A percentile compares a stretch with the other conserved stretches of the same genome.
Conservation (phyloP, 2,888 invertebrate genomes). For the Limnephilus auricula region DNA sequence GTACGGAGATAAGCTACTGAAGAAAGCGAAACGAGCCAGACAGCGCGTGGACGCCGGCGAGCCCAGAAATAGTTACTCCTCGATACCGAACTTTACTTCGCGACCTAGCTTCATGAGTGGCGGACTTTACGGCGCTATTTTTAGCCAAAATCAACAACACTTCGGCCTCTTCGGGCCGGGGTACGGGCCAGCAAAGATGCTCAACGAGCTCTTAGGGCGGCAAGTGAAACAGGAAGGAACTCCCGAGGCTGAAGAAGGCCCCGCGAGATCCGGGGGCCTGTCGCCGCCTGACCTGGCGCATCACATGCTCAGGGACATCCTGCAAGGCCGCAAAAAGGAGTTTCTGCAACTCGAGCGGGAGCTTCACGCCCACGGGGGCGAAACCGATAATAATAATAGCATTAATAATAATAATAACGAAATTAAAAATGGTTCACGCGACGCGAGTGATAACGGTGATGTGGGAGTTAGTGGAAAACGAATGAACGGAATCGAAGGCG, state of each 20-base stretch:
- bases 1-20: slow-evolving; percentile 94
- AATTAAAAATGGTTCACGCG: slow-evolving; percentile 72
- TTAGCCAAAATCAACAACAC: slow-evolving; percentile 87
- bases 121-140: slow-evolving; percentile 92
- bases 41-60: slow-evolving; percentile 98
- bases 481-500: slow-evolving; percentile 66
- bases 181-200: slow-evolving; percentile 93
- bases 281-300: slow-evolving; percentile 82
- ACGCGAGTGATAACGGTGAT: slow-evolving; percentile 76
- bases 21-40: slow-evolving; percentile 95
- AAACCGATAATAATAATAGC: slow-evolving; percentile 79
- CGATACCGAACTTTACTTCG: slow-evolving; percentile 86
- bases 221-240: slow-evolving; percentile 83
- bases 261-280: slow-evolving; percentile 72
- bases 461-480: slow-evolving; percentile 71
- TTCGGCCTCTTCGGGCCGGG: slow-evolving; percentile 91
- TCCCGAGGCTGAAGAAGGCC: slow-evolving; percentile 69
- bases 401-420: slow-evolving; percentile 78
- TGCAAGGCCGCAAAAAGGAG: slow-evolving; percentile 92
- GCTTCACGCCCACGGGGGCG: slow-evolving; percentile 73
- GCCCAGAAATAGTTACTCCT: slow-evolving; percentile 94
- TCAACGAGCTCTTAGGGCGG: slow-evolving; percentile 91
- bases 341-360: slow-evolving; percentile 85
- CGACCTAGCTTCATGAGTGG: slow-evolving; percentile 90
- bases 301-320: slow-evolving; percentile 92